Base-by-base conservation (phyloP, 1,140 invertebrate genomes). In the honey bee (Apis mellifera) region DNA sequence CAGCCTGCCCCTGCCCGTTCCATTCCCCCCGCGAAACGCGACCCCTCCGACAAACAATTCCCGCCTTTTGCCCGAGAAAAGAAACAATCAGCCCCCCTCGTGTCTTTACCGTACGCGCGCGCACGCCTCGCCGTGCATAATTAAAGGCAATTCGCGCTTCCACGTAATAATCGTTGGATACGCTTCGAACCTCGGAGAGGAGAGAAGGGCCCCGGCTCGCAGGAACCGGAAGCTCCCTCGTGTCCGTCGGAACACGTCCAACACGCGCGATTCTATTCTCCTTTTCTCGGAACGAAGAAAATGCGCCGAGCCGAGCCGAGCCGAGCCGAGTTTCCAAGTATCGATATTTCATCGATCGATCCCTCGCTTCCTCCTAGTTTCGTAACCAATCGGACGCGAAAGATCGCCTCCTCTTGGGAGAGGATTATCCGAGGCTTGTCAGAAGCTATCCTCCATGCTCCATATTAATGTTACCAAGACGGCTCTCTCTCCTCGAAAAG, bases 201-300 rank as follows among this genome's bases (percentile, higher is more conserved):
- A n/a, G 17, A 17, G 32, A 66, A n/a, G 42, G 17, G n/a, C n/a
- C 8, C 9, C 21, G 42, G 32, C 42, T 50, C 64, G 64, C 48
- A 86, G 80, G 80, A 86, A 86, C 84, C 85, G 85, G 85, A 87
- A 87, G 72, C 80, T 32, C 32, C 32, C 32, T 83, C 84, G 85
- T 87, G 85, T 86, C 84, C 75, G 64, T 60, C 62, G 75, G 84
- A 85, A 64, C 78, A 32, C 32, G 64, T 65, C 64, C 17, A 12
- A 65, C 17, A 17, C 21, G 0, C 57, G 3, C 21, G 23, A n/a
- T 15, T 26, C n/a, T 26, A 15, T 15, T 62, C 60, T 26, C 60
- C 15, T 2, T 26, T 7, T 13, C 60, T 4, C 13, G 13, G 23
- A 26, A 62, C 12, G 32, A 42, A 42, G 32, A 42, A 42, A 42